Base-by-base conservation (phyloP, 1,140 invertebrate genomes). In the Conopomorpha cramerella region DNA sequence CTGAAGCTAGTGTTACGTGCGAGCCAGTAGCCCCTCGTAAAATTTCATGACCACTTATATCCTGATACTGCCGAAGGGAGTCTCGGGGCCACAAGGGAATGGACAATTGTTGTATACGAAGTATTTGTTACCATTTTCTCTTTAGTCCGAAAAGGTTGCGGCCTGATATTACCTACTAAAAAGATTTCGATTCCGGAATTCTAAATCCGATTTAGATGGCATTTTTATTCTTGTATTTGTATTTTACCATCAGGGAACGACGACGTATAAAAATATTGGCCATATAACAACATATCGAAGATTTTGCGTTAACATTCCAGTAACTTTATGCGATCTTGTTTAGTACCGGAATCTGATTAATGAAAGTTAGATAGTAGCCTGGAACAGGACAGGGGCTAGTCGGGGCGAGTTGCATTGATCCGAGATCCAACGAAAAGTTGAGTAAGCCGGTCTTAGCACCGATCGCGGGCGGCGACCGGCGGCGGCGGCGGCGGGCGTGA, bases 391-490 rank as follows among this genome's bases (percentile, higher is more conserved):
- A 55, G 55, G 33, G 51, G 52, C 58, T 53, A 65, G 59, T 65
- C 45, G 44, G 47, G 63, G 56, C 58, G 45, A 48, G 57, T 62
- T 30, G 4, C 4, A 30, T 34, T 46, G 56, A 61, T 63, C 47
- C 46, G 51, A 60, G n/a, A 58, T 60, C 54, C 51, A 56, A 57
- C 53, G 62, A 68, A 52, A 49, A 55, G 59, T 66, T 62, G 53
- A 63, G 61, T 74, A 74, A 74, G 61, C 64, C 41, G 55, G 47
- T 55, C 65, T 76, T 71, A 72, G 49, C 64, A 71, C 64, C 52
- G 65, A 66, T 72, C 67, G 72, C 61, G 55, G 67, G 68, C 55
- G 58, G 51, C 51, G 67, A 72, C 70, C 68, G 66, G 61, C 55
- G 43, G 51, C 52, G 36, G 39, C 51, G 49, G n/a, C n/a, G 19